These are phyloP conservation scores for Parotia lawesii DNA, from an alignment of 2,113 vertebrate genomes.

Conservation along the genomic window DNA sequence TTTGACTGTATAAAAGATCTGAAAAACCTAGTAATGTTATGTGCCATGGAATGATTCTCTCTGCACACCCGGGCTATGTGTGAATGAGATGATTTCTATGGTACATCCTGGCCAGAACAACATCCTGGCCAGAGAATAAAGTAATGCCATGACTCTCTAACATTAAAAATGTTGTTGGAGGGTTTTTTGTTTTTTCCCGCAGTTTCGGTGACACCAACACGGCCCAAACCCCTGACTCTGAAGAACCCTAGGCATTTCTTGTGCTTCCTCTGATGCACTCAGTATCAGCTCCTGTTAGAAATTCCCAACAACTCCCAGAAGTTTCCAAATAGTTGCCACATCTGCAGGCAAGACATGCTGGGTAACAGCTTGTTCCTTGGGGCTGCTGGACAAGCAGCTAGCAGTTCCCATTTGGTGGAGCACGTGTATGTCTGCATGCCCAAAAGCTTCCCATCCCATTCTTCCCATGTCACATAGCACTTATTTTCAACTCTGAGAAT, in stretches of 20 bases:
- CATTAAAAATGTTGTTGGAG: too few species aligned
- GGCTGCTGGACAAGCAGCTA: neutral
- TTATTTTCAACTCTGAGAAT: neutral
- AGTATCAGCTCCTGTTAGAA: neutral
- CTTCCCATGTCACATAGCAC: neutral
- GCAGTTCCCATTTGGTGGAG: neutral
- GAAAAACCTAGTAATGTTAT: too few species aligned
- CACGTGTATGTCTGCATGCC: accelerated
- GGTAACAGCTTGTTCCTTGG: neutral
- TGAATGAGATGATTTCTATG: too few species aligned
- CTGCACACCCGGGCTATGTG: too few species aligned
- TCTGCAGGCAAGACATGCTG: neutral
- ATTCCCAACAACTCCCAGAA: neutral
- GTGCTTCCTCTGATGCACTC: neutral
- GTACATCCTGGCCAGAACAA: too few species aligned
- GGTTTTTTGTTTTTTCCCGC: too few species aligned
- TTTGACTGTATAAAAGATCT: too few species aligned
- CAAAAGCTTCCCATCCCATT: neutral
- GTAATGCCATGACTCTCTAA: too few species aligned
- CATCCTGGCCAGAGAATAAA: too few species aligned
- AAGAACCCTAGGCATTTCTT: neutral
- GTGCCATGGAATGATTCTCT: too few species aligned
- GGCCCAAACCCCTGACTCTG: neutral
- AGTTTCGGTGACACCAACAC: too few species aligned
- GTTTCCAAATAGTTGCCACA: neutral